phyloP scores from a whole-genome alignment of 2,888 invertebrate genomes.

The Flexamia atlantica region DNA sequence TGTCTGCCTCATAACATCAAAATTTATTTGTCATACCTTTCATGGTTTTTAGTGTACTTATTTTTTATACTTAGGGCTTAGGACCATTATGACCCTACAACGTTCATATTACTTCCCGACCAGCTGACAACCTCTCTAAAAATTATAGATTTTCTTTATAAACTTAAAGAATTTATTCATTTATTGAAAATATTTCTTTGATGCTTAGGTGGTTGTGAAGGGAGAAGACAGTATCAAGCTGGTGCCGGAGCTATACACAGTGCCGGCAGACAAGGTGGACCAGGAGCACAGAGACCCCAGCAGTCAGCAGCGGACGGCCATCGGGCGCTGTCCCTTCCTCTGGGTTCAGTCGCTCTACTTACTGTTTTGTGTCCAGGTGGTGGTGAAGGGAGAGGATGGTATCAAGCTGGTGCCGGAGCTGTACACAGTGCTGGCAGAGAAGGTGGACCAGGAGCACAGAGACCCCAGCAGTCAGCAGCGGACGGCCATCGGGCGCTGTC shows the following conservation, averaged over 20 bases:
- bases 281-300: slow-evolving; percentile 94
- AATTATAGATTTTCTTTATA: too few species aligned
- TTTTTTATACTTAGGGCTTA: too few species aligned
- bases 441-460: slow-evolving; percentile 91
- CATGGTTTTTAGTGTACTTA: too few species aligned
- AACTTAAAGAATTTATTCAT: too few species aligned
- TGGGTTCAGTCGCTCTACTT: slow-evolving; percentile 99
- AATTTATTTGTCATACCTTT: too few species aligned
- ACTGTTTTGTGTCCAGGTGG: slow-evolving; percentile 74
- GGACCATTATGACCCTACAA: too few species aligned
- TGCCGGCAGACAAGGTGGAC: slow-evolving; percentile 88
- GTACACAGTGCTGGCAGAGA: slow-evolving; percentile 91
- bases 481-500: slow-evolving; percentile 81
- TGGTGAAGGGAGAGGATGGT: slow-evolving; percentile 90
- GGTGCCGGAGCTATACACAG: slow-evolving; percentile 96
- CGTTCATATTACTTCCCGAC: too few species aligned
- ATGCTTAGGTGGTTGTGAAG: slow-evolving; percentile 84
- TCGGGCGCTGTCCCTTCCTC: slow-evolving; percentile 95
- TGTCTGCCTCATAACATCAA: too few species aligned
- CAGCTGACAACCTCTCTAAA: too few species aligned
- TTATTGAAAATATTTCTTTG: too few species aligned
- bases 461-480: slow-evolving; percentile 95
- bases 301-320: slow-evolving; percentile 90
- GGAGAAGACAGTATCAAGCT: slow-evolving; percentile 92
- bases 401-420: slow-evolving; percentile 94